Percentiles rank a stretch among this genome's conserved stretches.
Conservation (phyloP, 2,797 vertebrate genomes). For the Uromys caudimaculatus region DNA sequence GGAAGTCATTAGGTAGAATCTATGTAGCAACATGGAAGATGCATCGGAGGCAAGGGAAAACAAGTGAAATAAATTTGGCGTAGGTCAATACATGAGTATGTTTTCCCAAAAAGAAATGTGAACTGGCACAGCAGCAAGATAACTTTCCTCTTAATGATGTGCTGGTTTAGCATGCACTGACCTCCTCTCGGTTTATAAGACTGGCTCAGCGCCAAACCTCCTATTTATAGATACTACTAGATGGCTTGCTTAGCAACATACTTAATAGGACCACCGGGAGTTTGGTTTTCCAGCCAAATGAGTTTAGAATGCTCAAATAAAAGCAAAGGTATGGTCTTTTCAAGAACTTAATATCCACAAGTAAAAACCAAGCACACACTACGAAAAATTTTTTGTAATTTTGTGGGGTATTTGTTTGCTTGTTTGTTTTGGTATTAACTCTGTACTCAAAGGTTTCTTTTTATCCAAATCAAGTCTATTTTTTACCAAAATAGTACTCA, state of each 20-base stretch:
- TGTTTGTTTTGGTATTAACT: background rate
- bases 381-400: conserved; percentile 53
- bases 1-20: conserved; percentile 25
- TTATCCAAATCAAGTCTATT: background rate
- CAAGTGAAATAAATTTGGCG: conserved; percentile 56
- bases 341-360: conserved; percentile 44
- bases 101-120: conserved; percentile 66
- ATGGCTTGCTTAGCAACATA: conserved; percentile 85
- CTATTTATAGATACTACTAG: conserved; percentile 76
- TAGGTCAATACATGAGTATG: conserved; percentile 60
- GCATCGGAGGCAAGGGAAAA: conserved; percentile 10
- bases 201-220: conserved; percentile 79
- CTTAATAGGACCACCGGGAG: conserved; percentile 79
- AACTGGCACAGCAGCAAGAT: conserved; percentile 41
- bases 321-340: conserved; percentile 63
- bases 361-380: conserved; percentile 25
- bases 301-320: conserved; percentile 80
- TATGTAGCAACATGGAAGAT: conserved; percentile 34
- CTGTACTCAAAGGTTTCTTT: conserved; percentile 12
- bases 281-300: conserved; percentile 80
- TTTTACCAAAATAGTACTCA: background rate
- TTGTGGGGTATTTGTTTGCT: background rate
- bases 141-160: conserved; percentile 77
- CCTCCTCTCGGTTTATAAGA: conserved; percentile 74
- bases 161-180: conserved; percentile 81